Conservation (phyloP, 1,140 invertebrate species). For the Dreissena polymorpha region DNA sequence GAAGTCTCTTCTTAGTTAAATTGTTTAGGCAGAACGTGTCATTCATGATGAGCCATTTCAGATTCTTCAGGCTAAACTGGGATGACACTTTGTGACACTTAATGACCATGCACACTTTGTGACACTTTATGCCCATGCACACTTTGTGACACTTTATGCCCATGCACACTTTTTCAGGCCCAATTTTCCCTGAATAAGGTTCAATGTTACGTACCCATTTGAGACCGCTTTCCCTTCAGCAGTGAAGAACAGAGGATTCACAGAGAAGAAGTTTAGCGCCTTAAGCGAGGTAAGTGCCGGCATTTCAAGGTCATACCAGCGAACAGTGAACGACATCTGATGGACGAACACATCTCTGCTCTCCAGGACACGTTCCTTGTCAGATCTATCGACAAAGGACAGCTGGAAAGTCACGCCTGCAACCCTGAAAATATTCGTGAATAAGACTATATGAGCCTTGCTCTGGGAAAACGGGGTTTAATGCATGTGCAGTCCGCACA, state of each 20-base stretch:
- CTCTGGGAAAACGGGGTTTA: no score
- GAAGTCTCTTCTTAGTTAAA: no score
- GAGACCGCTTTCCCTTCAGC: conserved; percentile 55
- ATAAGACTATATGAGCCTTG: no score
- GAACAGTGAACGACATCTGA: conserved; percentile 59
- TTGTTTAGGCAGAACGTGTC: no score
- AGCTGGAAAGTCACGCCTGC: conserved; percentile 66
- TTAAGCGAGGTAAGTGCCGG: conserved; percentile 57
- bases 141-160: no score
- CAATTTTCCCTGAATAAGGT: not conserved
- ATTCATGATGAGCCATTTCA: no score
- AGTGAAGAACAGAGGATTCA: conserved; percentile 68
- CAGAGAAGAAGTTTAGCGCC: conserved; percentile 58
- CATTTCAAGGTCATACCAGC: conserved; percentile 67
- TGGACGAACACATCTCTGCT: conserved; percentile 62
- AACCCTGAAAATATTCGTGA: conserved; percentile 50
- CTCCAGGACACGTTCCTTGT: conserved; percentile 56
- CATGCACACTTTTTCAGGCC: no score
- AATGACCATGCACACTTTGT: no score
- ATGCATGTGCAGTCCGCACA: no score
- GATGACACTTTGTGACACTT: no score
- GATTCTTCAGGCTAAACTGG: no score
- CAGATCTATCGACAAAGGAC: conserved; percentile 59
- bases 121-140: no score
- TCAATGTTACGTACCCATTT: conserved; percentile 58